Conservation (phyloP, 2,888 invertebrate species). For the Lamellibrachia columna region DNA sequence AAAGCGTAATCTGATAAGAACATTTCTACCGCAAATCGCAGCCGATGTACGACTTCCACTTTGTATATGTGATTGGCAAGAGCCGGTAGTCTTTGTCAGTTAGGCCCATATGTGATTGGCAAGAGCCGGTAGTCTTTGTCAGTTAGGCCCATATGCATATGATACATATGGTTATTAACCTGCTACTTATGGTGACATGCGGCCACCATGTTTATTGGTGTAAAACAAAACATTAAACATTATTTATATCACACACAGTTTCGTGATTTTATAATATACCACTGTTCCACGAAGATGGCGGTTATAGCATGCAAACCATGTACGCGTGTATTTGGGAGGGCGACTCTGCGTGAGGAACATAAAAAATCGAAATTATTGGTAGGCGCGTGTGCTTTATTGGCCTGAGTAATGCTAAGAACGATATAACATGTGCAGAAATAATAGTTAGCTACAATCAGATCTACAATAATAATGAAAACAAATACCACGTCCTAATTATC, state of each 20-base stretch:
- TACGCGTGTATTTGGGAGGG: not conserved
- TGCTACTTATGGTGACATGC: too few relatives aligned
- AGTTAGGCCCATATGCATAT: too few relatives aligned
- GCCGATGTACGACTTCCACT: too few relatives aligned
- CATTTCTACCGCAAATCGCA: too few relatives aligned
- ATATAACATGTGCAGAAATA: not conserved
- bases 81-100: too few relatives aligned
- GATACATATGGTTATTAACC: too few relatives aligned
- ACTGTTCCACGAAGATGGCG: not conserved
- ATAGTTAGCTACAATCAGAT: not conserved
- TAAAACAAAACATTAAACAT: not conserved
- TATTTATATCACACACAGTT: not conserved
- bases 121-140: too few relatives aligned
- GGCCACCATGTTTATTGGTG: not conserved
- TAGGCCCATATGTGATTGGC: too few relatives aligned
- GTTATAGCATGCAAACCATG: not conserved
- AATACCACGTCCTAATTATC: constrained; percentile 8
- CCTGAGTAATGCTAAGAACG: not conserved
- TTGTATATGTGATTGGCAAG: too few relatives aligned
- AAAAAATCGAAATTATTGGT: not conserved
- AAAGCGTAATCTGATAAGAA: too few relatives aligned
- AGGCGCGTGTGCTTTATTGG: not conserved
- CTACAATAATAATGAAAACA: not conserved
- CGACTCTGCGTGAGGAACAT: not conserved
- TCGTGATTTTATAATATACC: not conserved